phyloP scores from a whole-genome alignment of 2,888 invertebrate species.

The Lissocephala sabroskyi region DNA sequence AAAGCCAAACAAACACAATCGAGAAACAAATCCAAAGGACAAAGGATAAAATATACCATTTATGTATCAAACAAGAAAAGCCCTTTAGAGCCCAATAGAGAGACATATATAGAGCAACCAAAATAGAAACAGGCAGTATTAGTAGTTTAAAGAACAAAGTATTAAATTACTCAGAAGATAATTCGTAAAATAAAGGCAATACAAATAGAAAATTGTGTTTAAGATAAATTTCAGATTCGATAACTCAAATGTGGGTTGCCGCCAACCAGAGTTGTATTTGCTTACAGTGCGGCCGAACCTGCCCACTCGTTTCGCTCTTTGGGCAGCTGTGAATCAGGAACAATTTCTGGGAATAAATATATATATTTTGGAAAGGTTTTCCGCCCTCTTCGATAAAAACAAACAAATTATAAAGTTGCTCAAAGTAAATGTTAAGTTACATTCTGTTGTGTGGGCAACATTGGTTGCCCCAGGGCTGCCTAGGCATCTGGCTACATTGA shows the following conservation, averaged over 20 bases:
- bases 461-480: no score
- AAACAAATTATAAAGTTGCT: conserved; percentile 1
- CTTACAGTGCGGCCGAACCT: no score
- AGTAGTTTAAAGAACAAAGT: not conserved
- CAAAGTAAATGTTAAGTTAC: conserved; percentile 9
- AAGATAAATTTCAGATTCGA: conserved; percentile 7
- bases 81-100: no score
- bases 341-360: no score
- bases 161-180: not conserved
- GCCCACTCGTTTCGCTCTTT: no score
- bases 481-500: no score
- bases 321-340: no score
- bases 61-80: no score
- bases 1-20: not conserved
- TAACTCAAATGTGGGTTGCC: no score
- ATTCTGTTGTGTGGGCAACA: not conserved
- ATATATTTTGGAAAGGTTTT: no score
- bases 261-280: no score
- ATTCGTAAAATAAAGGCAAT: conserved; percentile 9
- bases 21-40: conserved; percentile 1
- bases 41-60: conserved; percentile 16
- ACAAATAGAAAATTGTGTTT: conserved; percentile 16
- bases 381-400: no score
- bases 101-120: conserved; percentile 19
- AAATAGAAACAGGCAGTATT: conserved; percentile 1